Conservation (phyloP, 2,797 vertebrate genomes). For the Chromis chromis region DNA sequence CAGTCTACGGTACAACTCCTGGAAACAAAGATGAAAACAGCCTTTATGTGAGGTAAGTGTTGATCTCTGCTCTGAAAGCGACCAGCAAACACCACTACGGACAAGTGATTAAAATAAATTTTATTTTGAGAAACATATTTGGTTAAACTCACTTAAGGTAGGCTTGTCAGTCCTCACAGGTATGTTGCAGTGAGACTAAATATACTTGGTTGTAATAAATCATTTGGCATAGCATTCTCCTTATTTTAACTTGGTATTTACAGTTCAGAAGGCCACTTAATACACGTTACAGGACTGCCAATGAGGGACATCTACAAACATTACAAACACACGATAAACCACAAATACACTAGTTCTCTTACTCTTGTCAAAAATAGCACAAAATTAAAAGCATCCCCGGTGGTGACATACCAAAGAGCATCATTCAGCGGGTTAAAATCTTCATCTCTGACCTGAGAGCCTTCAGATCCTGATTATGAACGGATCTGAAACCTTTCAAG, state of each 20-base stretch:
- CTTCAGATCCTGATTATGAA: background rate
- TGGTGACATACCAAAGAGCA: slow-evolving; percentile 30
- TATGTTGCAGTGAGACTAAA: slow-evolving; percentile 28
- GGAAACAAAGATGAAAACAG: too few species aligned
- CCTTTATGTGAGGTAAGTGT: too few species aligned
- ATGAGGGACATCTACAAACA: slow-evolving; percentile 64
- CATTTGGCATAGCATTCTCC: slow-evolving; percentile 73
- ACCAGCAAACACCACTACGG: background rate
- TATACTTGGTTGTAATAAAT: slow-evolving; percentile 41
- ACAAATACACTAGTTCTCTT: slow-evolving; percentile 30
- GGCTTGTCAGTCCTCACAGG: slow-evolving; percentile 28
- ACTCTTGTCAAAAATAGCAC: slow-evolving; percentile 31
- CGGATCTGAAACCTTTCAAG: slow-evolving; percentile 16
- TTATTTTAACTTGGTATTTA: slow-evolving; percentile 68
- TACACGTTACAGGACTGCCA: slow-evolving; percentile 64
- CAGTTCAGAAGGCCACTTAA: slow-evolving; percentile 79
- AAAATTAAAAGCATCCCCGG: slow-evolving; percentile 36
- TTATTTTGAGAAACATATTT: slow-evolving; percentile 73
- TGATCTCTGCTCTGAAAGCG: too few species aligned
- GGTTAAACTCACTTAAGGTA: slow-evolving; percentile 42
- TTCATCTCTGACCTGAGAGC: slow-evolving; percentile 9
- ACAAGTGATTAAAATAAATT: slow-evolving; percentile 74
- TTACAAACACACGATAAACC: slow-evolving; percentile 58
- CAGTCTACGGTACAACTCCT: too few species aligned
- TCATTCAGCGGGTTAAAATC: slow-evolving; percentile 29